These are phyloP conservation scores for Eudemis profundana DNA, from an alignment of 2,888 invertebrate species.

Conservation along the genomic window DNA sequence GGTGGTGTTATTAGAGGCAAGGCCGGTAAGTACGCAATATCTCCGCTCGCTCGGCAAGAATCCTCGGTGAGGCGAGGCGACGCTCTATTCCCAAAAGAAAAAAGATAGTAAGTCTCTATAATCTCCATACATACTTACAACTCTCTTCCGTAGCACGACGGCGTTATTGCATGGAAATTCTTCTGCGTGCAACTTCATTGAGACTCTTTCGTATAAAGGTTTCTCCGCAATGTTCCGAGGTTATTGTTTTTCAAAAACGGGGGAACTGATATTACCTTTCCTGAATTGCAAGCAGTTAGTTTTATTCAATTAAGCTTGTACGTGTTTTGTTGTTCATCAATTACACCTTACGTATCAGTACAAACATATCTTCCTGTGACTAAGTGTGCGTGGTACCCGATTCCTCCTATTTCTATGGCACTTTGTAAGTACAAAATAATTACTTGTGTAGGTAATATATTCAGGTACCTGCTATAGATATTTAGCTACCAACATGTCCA, in stretches of 20 bases:
- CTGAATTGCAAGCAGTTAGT: conserved; percentile 73
- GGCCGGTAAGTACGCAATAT: conserved; percentile 83
- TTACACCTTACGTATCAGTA: no score
- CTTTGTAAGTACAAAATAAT: no score
- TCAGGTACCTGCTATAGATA: no score
- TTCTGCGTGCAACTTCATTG: conserved; percentile 83
- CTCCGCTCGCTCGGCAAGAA: conserved; percentile 69
- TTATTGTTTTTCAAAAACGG: conserved; percentile 83
- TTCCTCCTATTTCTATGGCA: no score
- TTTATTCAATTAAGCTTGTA: conserved; percentile 74
- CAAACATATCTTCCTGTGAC: no score
- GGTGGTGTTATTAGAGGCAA: conserved; percentile 81
- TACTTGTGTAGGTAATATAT: no score
- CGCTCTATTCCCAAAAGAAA: not conserved
- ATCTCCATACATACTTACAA: conserved; percentile 15
- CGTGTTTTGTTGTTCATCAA: conserved; percentile 42
- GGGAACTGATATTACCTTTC: conserved; percentile 75
- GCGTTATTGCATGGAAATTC: conserved; percentile 85
- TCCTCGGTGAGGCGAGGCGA: conserved; percentile 32
- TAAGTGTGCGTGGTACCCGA: no score
- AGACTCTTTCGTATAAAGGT: conserved; percentile 80
- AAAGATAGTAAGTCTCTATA: conserved; percentile 4
- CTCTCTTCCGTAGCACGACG: conserved; percentile 58
- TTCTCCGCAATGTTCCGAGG: conserved; percentile 75
- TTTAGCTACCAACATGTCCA: no score